phyloP scores from a whole-genome alignment of 1,140 invertebrate genomes.

The Chelonus insularis region DNA sequence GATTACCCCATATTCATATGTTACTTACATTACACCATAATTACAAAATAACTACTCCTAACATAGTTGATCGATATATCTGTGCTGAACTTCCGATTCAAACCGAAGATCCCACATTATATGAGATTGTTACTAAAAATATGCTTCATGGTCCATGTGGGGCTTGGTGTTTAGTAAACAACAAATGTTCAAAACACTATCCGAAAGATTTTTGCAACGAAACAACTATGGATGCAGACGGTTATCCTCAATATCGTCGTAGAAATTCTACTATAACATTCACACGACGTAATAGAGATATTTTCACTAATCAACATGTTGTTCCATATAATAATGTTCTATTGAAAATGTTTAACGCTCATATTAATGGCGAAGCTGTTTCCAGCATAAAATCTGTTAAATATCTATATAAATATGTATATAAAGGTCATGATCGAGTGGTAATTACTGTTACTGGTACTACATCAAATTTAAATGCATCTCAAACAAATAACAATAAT shows the following conservation, averaged over 20 bases:
- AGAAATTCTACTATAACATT: not conserved
- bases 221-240: constrained; percentile 13
- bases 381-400: constrained; percentile 13
- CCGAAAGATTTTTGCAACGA: constrained; percentile 24
- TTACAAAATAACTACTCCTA: constrained; percentile 20
- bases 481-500: not conserved
- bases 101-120: not conserved
- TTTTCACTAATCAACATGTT: constrained; percentile 17
- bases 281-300: not conserved
- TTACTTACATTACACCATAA: constrained; percentile 31
- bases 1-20: constrained; percentile 18
- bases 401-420: constrained; percentile 22
- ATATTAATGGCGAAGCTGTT: constrained; percentile 21
- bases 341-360: constrained; percentile 18
- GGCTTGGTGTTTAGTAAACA: constrained; percentile 30
- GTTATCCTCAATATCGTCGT: constrained; percentile 2
- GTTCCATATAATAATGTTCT: constrained; percentile 18
- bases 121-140: constrained; percentile 24
- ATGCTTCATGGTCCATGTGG: constrained; percentile 45
- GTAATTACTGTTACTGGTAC: not conserved
- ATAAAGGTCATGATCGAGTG: constrained; percentile 17
- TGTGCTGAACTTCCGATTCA: constrained; percentile 29
- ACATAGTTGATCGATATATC: constrained; percentile 23
- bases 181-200: constrained; percentile 38
- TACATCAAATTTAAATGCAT: not conserved